Percentiles rank a stretch among this genome's conserved stretches.
These are phyloP conservation scores for Achroia grisella DNA, from an alignment of 1,140 invertebrate genomes.

Conservation along the genomic window DNA sequence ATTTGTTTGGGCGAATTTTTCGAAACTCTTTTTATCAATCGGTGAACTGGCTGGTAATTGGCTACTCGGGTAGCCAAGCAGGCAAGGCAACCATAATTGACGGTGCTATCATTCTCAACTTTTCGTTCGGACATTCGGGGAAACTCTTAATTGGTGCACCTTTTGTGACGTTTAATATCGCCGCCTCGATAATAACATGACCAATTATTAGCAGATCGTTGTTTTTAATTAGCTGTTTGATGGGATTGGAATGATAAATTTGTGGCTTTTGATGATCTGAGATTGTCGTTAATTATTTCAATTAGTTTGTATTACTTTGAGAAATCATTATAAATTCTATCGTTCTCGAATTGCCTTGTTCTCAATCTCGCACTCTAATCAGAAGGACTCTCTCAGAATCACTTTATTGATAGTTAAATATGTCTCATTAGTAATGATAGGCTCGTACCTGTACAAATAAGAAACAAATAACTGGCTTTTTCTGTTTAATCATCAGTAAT, in stretches of 20 bases:
- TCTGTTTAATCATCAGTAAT: too few species aligned
- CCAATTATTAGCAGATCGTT: constrained; percentile 68
- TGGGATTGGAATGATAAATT: constrained; percentile 9
- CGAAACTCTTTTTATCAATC: constrained; percentile 66
- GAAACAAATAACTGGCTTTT: too few species aligned
- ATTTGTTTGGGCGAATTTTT: constrained; percentile 64
- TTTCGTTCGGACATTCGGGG: constrained; percentile 59
- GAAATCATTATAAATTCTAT: constrained; percentile 5
- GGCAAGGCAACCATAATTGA: constrained; percentile 47
- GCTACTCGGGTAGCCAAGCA: constrained; percentile 32
- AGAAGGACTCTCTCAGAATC: too few species aligned
- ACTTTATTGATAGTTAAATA: too few species aligned
- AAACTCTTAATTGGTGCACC: constrained; percentile 71
- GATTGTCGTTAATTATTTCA: constrained; percentile 17
- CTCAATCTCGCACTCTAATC: too few species aligned
- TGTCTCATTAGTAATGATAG: too few species aligned
- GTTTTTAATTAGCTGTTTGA: constrained; percentile 56
- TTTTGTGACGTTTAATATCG: constrained; percentile 64
- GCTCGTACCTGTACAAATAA: too few species aligned
- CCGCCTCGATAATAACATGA: constrained; percentile 60
- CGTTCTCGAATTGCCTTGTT: too few species aligned
- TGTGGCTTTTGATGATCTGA: constrained; percentile 3
- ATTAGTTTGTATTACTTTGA: constrained; percentile 16
- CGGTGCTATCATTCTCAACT: constrained; percentile 65
- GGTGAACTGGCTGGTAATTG: constrained; percentile 56